Evolutionary conservation across 2,113 vertebrate genomes (phyloP).

Genomic region (Corythornis vintsioides): DNA sequence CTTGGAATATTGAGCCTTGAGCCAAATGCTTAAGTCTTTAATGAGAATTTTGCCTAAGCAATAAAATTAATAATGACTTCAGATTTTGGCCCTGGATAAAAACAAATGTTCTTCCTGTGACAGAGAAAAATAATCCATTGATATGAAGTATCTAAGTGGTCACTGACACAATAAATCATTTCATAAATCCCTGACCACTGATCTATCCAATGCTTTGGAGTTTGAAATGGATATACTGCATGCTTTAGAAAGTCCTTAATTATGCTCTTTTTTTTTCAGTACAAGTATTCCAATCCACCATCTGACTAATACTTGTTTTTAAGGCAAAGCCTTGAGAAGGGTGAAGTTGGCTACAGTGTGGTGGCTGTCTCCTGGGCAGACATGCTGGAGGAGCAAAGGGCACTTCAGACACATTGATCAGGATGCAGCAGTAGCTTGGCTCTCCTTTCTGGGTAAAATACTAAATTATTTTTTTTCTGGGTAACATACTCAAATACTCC

Average conservation of each 20-base stretch:
- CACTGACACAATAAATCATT: neutral
- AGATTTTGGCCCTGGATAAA: slow-evolving; percentile 5
- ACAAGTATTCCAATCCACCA: neutral
- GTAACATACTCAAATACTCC: neutral
- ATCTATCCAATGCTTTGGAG: neutral
- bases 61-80: slow-evolving; percentile 13
- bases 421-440: neutral
- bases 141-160: neutral
- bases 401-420: neutral
- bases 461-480: neutral
- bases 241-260: neutral
- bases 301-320: neutral
- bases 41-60: slow-evolving; percentile 10
- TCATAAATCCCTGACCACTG: neutral
- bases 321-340: neutral
- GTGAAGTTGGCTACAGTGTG: rapidly evolving
- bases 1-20: slow-evolving; percentile 4
- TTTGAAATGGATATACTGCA: neutral
- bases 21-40: neutral
- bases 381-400: neutral
- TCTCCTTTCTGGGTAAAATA: neutral
- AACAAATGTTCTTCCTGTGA: neutral
- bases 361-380: neutral
- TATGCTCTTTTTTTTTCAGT: neutral
- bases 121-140: neutral